phyloP scores from a whole-genome alignment of 2,888 invertebrate species.

The Pycnomerus fuliginosus region DNA sequence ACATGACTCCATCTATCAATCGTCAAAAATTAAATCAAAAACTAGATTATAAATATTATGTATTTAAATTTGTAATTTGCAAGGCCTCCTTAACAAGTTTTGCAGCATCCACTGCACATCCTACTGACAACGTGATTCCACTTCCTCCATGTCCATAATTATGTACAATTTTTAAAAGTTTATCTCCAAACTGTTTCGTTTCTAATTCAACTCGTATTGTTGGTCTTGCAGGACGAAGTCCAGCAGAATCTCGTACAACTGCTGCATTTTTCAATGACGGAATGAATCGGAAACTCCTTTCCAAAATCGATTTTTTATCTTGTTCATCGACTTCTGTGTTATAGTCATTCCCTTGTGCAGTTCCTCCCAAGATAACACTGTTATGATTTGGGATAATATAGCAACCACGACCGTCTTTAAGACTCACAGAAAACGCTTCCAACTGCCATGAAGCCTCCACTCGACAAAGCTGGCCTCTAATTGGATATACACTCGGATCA shows the following conservation, averaged over 20 bases:
- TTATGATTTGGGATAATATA: constrained; percentile 76
- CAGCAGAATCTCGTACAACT: constrained; percentile 65
- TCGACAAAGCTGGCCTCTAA: constrained; percentile 70
- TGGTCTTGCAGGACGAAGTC: constrained; percentile 70
- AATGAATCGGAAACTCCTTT: constrained; percentile 61
- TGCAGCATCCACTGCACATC: constrained; percentile 72
- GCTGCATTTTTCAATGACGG: constrained; percentile 62
- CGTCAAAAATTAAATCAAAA: too few species aligned
- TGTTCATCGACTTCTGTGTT: constrained; percentile 54
- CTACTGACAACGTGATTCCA: constrained; percentile 78
- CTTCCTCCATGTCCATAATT: constrained; percentile 88
- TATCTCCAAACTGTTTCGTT: constrained; percentile 40
- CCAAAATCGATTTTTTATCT: constrained; percentile 63
- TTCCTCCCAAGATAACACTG: constrained; percentile 74
- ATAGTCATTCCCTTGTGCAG: constrained; percentile 67
- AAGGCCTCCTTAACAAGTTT: constrained; percentile 54
- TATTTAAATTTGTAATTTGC: too few species aligned
- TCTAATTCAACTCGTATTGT: constrained; percentile 67
- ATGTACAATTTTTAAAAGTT: constrained; percentile 62
- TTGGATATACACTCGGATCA: constrained; percentile 63
- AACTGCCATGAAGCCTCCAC: constrained; percentile 71
- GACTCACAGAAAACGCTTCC: constrained; percentile 60
- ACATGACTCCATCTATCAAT: too few species aligned
- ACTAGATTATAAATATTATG: too few species aligned
- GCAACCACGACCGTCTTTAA: too few species aligned